Evolutionary conservation across 2,113 vertebrate species (phyloP).

Genomic region (Crypturellus undulatus): DNA sequence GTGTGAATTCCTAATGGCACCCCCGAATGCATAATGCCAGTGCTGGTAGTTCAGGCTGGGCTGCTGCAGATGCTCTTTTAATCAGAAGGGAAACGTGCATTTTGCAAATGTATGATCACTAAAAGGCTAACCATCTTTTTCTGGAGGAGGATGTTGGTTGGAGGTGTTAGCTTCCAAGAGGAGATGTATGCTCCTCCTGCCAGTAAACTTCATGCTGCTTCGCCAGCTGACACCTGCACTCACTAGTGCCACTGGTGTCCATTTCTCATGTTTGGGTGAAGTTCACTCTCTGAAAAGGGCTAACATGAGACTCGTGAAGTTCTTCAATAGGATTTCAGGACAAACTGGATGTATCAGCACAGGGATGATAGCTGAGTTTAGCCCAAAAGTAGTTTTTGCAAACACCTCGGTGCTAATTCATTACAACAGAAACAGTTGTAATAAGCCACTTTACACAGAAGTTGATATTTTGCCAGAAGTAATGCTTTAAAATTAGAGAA

Average conservation of each 20-base stretch:
- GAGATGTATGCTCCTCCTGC: neutral
- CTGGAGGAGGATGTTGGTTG: neutral
- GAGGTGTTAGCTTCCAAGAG: neutral
- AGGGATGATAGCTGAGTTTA: neutral
- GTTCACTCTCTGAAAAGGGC: neutral
- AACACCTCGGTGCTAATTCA: neutral
- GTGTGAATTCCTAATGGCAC: neutral
- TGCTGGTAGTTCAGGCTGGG: neutral
- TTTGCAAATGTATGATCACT: neutral
- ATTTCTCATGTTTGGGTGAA: neutral
- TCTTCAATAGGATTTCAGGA: neutral
- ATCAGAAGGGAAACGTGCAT: neutral
- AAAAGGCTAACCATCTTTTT: neutral
- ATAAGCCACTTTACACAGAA: neutral
- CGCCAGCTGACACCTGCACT: neutral
- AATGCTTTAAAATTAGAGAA: neutral
- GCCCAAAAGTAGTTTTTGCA: neutral
- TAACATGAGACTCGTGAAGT: fast-evolving
- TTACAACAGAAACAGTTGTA: neutral
- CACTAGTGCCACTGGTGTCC: neutral
- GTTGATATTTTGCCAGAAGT: neutral
- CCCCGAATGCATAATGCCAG: neutral
- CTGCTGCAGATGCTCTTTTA: neutral
- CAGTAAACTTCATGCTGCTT: neutral
- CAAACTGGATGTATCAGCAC: neutral